Base-by-base conservation (phyloP, 1,140 invertebrate genomes). In the Andrena cerasifolii region DNA sequence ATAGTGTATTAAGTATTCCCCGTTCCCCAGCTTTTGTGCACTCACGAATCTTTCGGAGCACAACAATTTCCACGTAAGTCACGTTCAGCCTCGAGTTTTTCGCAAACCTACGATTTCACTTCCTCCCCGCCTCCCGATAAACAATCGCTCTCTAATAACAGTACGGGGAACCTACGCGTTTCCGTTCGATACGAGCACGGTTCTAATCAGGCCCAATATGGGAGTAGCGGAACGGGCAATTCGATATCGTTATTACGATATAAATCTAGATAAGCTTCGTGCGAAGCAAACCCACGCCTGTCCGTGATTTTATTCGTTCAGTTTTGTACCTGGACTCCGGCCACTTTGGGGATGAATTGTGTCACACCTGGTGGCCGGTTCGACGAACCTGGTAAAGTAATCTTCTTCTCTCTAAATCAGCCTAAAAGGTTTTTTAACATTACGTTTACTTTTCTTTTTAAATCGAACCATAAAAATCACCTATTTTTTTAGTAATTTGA, bases 171-270 rank as follows among this genome's bases (percentile, higher is more conserved):
- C 31, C 10, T 62, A 28, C 31, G 14, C 16, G 28, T 61, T 47
- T 61, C 56, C 10, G 4, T 2, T 5, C 16, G 33, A 59, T 21
- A 21, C 31, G 1, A 47, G 40, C 4, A 1, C 12, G 16, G 31
- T 68, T 43, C 28, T 72, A 61, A 49, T 62, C 6, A 36, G 12
- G 3, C 1, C 18, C 24, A 26, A 72, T 14, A 18, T 26, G 21
- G 21, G 43, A 21, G 31, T 62, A 49, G 28, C 24, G 5, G 28
- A 2, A 8, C 2, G 0, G 56, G 3, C 33, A 36, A 72, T 47
- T 51, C 21, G 21, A 72, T 72, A 62, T 72, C 45, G 31, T 36
- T 18, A 71, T 63, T 45, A 73, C 33, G 59, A 40, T 53, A 73
- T 73, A 63, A 63, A 63, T 73, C 47, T 8, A 8, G 31, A 49